Conservation (phyloP, 2,888 invertebrate genomes). For the Nephrocerus scutellatus region DNA sequence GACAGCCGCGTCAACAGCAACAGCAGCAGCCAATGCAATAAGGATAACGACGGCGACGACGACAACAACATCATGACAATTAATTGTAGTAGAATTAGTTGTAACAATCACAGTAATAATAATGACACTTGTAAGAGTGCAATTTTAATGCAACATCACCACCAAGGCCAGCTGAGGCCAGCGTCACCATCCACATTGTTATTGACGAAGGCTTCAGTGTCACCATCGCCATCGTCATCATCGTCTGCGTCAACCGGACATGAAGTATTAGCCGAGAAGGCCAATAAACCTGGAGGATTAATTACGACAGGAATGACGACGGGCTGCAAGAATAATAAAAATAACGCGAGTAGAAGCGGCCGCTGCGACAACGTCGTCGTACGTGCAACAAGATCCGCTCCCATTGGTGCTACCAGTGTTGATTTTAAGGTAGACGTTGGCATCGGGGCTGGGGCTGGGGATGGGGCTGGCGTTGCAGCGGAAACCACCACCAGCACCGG, state of each 20-base stretch:
- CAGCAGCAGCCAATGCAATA: slow-evolving; percentile 9
- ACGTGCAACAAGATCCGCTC: slow-evolving; percentile 10
- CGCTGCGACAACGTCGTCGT: slow-evolving; percentile 23
- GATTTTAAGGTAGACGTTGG: slow-evolving; percentile 12
- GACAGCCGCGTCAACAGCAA: slow-evolving; percentile 25
- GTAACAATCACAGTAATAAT: slow-evolving; percentile 15
- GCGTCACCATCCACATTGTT: slow-evolving; percentile 1
- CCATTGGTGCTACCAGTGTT: slow-evolving; percentile 1
- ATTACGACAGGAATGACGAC: too few species aligned
- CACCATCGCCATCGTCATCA: slow-evolving; percentile 9
- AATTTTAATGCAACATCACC: slow-evolving; percentile 1
- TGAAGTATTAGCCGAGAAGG: slow-evolving; percentile 17
- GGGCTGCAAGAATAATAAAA: slow-evolving; percentile 35
- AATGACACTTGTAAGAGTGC: too few species aligned
- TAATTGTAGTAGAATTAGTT: slow-evolving; percentile 9
- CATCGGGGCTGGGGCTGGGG: slow-evolving; percentile 15
- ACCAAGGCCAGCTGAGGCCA: background rate
- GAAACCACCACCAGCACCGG: slow-evolving; percentile 16
- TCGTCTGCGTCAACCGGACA: slow-evolving; percentile 16
- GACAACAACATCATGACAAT: slow-evolving; percentile 21
- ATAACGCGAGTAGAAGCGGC: slow-evolving; percentile 31
- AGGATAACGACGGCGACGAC: slow-evolving; percentile 8
- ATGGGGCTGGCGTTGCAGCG: slow-evolving; percentile 1
- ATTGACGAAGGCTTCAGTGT: too few species aligned
- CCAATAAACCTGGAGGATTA: slow-evolving; percentile 22